phyloP scores from a whole-genome alignment of 2,888 invertebrate genomes.

The Muschampia plurimacula region DNA sequence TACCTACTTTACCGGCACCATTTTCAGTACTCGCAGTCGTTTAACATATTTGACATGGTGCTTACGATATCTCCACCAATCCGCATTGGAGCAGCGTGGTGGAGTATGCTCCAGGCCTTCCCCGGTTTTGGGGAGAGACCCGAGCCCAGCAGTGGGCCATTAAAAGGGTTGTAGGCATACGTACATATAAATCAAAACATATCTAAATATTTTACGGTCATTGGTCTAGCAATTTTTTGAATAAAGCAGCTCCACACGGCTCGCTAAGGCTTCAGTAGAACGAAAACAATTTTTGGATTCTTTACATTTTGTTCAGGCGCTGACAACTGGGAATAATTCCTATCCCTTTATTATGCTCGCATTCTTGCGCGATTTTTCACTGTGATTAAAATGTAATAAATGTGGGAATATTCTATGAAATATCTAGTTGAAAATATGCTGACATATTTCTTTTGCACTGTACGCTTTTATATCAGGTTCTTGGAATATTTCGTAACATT shows the following conservation, averaged over 20 bases:
- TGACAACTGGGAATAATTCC: slow-evolving; percentile 37
- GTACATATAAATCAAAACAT: background rate
- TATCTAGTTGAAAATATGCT: slow-evolving; percentile 35
- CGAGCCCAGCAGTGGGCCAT: too few species aligned
- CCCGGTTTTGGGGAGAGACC: too few species aligned
- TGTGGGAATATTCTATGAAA: slow-evolving; percentile 36
- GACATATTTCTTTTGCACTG: slow-evolving; percentile 23
- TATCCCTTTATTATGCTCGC: slow-evolving; percentile 37
- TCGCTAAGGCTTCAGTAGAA: slow-evolving; percentile 24
- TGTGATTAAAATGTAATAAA: slow-evolving; percentile 37
- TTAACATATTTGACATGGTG: too few species aligned
- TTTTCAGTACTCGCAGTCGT: too few species aligned
- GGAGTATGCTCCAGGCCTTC: too few species aligned
- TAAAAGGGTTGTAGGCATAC: too few species aligned
- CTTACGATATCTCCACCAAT: too few species aligned
- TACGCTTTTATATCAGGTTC: background rate
- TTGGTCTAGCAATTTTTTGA: slow-evolving; percentile 15
- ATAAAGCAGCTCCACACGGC: slow-evolving; percentile 20
- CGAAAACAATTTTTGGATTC: too few species aligned
- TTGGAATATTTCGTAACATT: slow-evolving; percentile 3
- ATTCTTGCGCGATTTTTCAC: slow-evolving; percentile 33
- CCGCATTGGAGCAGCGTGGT: too few species aligned
- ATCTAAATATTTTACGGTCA: slow-evolving; percentile 13
- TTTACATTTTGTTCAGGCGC: slow-evolving; percentile 34
- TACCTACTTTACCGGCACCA: too few species aligned